Percentiles rank a stretch among this genome's conserved stretches.
Evolutionary conservation across 2,797 vertebrate species (phyloP).

Genomic region (Parauchenoglanis punctatus): DNA sequence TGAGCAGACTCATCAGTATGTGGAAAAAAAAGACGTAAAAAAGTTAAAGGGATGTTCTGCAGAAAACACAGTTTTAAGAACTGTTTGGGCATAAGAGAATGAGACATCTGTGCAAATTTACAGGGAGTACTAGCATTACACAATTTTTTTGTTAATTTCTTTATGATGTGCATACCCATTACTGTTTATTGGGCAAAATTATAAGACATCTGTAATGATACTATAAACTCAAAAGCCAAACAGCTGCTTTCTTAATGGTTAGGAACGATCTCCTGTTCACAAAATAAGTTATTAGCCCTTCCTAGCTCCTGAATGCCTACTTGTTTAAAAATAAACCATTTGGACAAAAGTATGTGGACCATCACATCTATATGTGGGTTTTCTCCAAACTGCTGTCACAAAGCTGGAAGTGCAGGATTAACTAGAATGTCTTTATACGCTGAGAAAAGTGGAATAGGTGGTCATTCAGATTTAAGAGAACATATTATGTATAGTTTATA

Average conservation of each 20-base stretch:
- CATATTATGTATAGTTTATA: not conserved
- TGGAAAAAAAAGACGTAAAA: not conserved
- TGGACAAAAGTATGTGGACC: not conserved
- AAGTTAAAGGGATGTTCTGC: not conserved
- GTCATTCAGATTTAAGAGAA: too few species aligned
- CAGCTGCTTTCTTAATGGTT: constrained; percentile 18
- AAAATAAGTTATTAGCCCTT: not conserved
- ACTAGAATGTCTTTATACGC: not conserved
- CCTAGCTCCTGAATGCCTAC: not conserved
- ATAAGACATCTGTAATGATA: constrained; percentile 23
- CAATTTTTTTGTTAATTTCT: constrained; percentile 22
- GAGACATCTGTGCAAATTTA: constrained; percentile 25
- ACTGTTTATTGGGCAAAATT: constrained; percentile 21
- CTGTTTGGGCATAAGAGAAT: not conserved
- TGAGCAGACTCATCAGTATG: not conserved
- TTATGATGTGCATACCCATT: constrained; percentile 28
- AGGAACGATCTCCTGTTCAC: constrained; percentile 6
- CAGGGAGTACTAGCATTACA: not conserved
- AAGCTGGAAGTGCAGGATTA: not conserved
- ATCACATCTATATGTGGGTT: not conserved
- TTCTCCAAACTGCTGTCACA: not conserved
- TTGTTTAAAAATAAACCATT: not conserved
- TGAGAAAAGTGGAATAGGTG: not conserved
- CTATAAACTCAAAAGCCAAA: constrained; percentile 12
- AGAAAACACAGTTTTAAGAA: not conserved